These are phyloP conservation scores for Megalops cyprinoides DNA, from an alignment of 2,797 vertebrate species.

Conservation along the genomic window DNA sequence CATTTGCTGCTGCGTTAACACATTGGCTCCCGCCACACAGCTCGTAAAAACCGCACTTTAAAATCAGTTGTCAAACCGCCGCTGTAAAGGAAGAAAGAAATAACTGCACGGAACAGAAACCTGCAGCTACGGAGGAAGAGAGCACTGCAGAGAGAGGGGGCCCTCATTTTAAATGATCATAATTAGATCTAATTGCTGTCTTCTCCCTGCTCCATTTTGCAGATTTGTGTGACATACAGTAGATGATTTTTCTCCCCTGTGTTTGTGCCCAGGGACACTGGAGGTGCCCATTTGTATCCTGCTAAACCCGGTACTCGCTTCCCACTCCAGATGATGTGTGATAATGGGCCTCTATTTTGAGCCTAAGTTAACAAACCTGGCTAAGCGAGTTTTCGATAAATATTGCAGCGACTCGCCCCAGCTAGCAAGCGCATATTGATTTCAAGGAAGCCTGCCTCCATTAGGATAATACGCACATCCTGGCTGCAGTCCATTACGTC, in stretches of 20 bases:
- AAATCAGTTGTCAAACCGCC: too few species aligned
- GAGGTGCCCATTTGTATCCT: too few species aligned
- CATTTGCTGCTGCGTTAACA: too few species aligned
- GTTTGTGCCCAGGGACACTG: not conserved
- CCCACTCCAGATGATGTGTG: not conserved
- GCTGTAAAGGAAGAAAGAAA: too few species aligned
- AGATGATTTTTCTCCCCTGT: not conserved
- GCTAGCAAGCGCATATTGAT: conserved; percentile 16
- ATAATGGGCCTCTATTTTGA: not conserved
- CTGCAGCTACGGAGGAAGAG: too few species aligned
- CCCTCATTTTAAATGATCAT: not conserved
- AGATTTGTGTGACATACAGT: not conserved
- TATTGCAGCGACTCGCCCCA: not conserved
- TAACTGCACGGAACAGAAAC: too few species aligned
- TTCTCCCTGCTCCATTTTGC: not conserved
- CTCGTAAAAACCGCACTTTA: too few species aligned
- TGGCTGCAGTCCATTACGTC: not conserved
- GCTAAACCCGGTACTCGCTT: too few species aligned
- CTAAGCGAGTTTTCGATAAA: conserved; percentile 1
- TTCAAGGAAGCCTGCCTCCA: conserved; percentile 8
- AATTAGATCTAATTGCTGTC: not conserved
- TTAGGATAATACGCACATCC: not conserved
- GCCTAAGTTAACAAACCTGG: conserved; percentile 5
- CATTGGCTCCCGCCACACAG: too few species aligned
- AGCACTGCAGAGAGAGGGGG: not conserved